phyloP scores from a whole-genome alignment of 2,888 invertebrate genomes.

The Scaptomyza cyrtandrae region DNA sequence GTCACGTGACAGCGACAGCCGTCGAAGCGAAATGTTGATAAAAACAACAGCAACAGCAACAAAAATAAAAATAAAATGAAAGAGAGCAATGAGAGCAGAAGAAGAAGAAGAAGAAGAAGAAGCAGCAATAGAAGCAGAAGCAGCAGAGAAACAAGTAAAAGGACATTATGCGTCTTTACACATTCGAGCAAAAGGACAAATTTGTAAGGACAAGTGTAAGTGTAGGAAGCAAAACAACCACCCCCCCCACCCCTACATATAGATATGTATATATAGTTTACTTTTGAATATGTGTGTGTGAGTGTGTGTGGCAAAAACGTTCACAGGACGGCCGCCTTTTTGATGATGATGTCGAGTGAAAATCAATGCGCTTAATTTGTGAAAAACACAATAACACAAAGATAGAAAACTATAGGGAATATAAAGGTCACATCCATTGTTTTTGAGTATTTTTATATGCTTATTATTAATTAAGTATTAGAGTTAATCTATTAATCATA shows the following conservation, averaged over 20 bases:
- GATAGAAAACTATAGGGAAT: constrained; percentile 17
- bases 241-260: constrained; percentile 4
- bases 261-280: constrained; percentile 8
- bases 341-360: constrained; percentile 67
- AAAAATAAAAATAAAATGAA: constrained; percentile 56
- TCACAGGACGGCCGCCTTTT: constrained; percentile 43
- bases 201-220: constrained; percentile 81
- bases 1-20: constrained; percentile 60
- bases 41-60: constrained; percentile 49
- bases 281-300: background rate
- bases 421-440: background rate
- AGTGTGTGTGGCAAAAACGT: constrained; percentile 38
- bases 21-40: constrained; percentile 73
- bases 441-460: background rate
- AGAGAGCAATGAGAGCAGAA: constrained; percentile 37
- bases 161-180: constrained; percentile 81
- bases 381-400: constrained; percentile 28
- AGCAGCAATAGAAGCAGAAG: constrained; percentile 3
- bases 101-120: constrained; percentile 5
- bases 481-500: background rate
- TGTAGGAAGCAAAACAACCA: constrained; percentile 63
- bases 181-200: constrained; percentile 81
- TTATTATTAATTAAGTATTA: background rate
- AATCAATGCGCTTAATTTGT: constrained; percentile 72
- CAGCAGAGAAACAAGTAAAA: constrained; percentile 59